A percentile compares a stretch with the other conserved stretches of the same genome.
Evolutionary conservation across 2,113 vertebrate genomes (phyloP).

Genomic region (Stercorarius parasiticus): DNA sequence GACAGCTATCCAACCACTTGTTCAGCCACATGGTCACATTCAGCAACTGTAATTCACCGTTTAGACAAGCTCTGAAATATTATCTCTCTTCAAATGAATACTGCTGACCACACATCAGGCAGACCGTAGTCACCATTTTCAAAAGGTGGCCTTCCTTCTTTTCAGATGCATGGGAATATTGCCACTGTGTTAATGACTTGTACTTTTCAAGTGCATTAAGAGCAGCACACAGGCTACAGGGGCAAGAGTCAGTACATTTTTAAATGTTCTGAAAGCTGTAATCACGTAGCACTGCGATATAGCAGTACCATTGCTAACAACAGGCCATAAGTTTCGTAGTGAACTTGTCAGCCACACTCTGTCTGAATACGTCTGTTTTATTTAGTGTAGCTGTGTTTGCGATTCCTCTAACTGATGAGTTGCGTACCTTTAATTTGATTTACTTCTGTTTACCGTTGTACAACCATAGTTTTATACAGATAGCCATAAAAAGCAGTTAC

Average conservation of each 20-base stretch:
- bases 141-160: not conserved
- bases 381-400: not conserved
- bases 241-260: not conserved
- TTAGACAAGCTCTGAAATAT: not conserved
- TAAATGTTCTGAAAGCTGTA: not conserved
- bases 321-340: rapidly evolving
- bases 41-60: not conserved
- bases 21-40: not conserved
- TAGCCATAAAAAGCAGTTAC: not conserved
- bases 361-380: not conserved
- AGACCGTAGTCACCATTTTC: not conserved
- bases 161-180: not conserved
- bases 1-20: not conserved
- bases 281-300: not conserved
- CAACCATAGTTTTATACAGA: not conserved
- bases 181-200: not conserved
- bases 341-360: not conserved
- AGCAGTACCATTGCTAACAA: not conserved
- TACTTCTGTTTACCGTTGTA: not conserved
- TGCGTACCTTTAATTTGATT: not conserved
- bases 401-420: not conserved
- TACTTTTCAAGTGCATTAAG: not conserved
- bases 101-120: not conserved
- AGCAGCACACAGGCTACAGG: not conserved
- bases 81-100: not conserved